A percentile compares a stretch with the other conserved stretches of the same genome.
Conservation (phyloP, 2,113 vertebrate genomes). For the Macroglossus sobrinus region DNA sequence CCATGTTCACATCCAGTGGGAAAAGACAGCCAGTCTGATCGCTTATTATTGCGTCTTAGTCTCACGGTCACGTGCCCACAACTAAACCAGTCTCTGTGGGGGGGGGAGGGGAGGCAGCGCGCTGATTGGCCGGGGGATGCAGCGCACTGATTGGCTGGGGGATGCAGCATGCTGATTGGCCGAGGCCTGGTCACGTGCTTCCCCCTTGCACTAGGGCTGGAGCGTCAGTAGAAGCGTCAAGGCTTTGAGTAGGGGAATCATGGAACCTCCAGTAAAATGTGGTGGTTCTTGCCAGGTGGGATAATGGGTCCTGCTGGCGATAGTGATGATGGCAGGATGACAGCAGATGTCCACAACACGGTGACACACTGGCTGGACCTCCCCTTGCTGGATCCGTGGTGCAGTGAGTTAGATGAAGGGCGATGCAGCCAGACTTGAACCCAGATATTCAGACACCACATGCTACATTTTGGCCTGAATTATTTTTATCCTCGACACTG, state of each 20-base stretch:
- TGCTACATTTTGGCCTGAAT: background rate
- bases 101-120: rapidly evolving
- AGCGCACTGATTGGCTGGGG: background rate
- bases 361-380: background rate
- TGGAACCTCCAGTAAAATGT: background rate
- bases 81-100: background rate
- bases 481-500: background rate
- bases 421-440: background rate
- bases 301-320: background rate
- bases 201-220: background rate
- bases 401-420: background rate
- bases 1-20: background rate
- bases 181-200: background rate
- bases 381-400: background rate
- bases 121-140: background rate
- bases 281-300: background rate
- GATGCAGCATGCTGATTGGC: background rate
- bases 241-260: background rate
- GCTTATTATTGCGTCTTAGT: background rate
- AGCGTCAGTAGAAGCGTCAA: background rate
- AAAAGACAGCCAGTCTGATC: background rate
- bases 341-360: background rate
- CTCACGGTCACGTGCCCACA: background rate
- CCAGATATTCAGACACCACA: background rate
- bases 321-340: background rate